Base-by-base conservation (phyloP, 2,888 invertebrate species). In the Eutolmus rufibarbis region DNA sequence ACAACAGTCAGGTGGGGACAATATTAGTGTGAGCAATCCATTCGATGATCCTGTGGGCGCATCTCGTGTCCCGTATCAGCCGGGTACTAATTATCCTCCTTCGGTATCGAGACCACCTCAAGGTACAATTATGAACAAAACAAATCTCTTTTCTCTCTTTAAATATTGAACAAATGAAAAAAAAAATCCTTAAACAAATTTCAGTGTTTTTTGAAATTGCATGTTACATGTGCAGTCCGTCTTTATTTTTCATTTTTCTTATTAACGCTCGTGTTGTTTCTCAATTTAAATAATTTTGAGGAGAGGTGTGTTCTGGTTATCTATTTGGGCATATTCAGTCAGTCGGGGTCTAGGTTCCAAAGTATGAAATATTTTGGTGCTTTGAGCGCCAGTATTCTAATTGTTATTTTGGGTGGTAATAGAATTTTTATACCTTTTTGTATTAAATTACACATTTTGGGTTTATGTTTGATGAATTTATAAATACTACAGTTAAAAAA, bases 21-120 rank as follows among this genome's bases (percentile, higher is more conserved):
- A 96, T 94, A 95, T 96, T 92, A 96, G 95, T 95, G 96, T 96
- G 93, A 96, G 96, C 93, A 96, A 96, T 94, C 97, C 96, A 90
- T 96, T 97, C 94, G 96, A 96, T 94, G 97, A 96, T 94, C 94
- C 94, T 89, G 92, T 93, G 90, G 91, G 91, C 90, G 91, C 90
- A 89, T 88, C 89, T 87, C 89, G 90, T 89, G 89, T 89, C 90
- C 91, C 92, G 90, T 92, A 92, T 91, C 92, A 91, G 89, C 90
- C 90, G 89, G 91, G 91, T 93, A 90, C 93, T 90, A 91, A 91
- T 90, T 92, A 90, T 90, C 91, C 93, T 89, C 74, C 87, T 86
- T 86, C 56, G 91, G 92, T 92, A 91, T 91, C 92, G 91, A 92
- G 93, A 91, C 91, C 92, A 51, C 82, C 57, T 82, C 92, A 92